Evolutionary conservation across 2,113 vertebrate species (phyloP).

Genomic region (Butorides virescens): DNA sequence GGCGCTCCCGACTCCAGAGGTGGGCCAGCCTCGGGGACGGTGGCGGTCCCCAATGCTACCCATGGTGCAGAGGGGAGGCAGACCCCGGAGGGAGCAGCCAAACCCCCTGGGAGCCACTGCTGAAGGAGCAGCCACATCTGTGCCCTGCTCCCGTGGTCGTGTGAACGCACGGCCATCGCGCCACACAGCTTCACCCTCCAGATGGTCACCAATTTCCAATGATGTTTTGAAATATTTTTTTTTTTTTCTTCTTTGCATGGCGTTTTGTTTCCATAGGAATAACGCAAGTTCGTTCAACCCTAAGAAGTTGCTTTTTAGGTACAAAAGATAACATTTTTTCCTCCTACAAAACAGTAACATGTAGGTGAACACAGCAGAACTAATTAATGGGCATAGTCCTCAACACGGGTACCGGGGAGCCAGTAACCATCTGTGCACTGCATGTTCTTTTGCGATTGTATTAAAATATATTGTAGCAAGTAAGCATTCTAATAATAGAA

Average conservation of each 20-base stretch:
- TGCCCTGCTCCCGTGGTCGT: neutral
- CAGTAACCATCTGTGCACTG: neutral
- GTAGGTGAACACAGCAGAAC: neutral
- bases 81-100: neutral
- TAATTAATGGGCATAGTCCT: neutral
- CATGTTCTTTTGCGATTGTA: neutral
- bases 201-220: neutral
- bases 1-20: neutral
- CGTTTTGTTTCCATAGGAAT: neutral
- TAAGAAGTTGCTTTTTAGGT: neutral
- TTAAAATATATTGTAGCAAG: neutral
- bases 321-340: neutral
- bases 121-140: neutral
- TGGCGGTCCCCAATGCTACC: accelerated
- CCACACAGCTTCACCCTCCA: neutral
- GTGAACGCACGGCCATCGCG: neutral
- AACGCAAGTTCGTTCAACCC: accelerated
- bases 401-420: neutral
- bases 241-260: neutral
- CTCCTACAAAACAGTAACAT: neutral
- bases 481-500: neutral
- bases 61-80: neutral
- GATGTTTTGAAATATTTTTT: neutral
- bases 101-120: neutral
- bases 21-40: accelerated